These are phyloP conservation scores for Crotalus helleri DNA, from an alignment of 2,113 vertebrate species.

Conservation along the genomic window DNA sequence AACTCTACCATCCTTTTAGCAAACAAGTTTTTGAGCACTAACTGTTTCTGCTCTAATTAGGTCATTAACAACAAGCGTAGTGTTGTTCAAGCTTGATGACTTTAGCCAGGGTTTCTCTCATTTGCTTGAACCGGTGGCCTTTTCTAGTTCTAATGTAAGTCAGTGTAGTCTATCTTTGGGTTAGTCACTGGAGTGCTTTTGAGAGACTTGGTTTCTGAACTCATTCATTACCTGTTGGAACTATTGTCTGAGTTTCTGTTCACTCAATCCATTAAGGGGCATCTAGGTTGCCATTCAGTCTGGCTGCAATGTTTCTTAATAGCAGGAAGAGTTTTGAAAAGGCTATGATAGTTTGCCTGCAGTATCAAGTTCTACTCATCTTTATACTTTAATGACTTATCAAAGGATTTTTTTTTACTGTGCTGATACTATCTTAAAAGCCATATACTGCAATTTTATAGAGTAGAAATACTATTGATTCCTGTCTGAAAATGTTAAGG, in stretches of 20 bases:
- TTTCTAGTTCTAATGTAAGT: neutral
- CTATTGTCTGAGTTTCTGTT: neutral
- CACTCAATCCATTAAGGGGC: neutral
- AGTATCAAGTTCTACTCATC: neutral
- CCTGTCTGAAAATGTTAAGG: neutral
- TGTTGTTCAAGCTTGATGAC: neutral
- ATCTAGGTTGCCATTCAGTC: neutral
- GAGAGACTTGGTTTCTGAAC: neutral
- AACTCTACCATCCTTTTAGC: neutral
- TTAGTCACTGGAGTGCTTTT: neutral
- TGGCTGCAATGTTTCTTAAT: neutral
- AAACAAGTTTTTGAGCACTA: neutral
- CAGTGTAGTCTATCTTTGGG: neutral
- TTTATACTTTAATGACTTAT: neutral
- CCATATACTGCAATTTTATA: neutral
- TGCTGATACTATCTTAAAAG: neutral
- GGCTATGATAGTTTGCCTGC: neutral
- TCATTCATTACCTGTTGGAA: neutral
- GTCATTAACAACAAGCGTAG: neutral
- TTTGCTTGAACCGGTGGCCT: neutral
- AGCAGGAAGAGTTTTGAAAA: neutral
- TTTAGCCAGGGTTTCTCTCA: neutral
- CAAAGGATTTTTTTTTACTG: neutral
- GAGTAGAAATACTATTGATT: neutral
- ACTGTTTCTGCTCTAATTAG: neutral